These are phyloP conservation scores for Atethmia centrago DNA, from an alignment of 2,888 invertebrate species.

Conservation along the genomic window DNA sequence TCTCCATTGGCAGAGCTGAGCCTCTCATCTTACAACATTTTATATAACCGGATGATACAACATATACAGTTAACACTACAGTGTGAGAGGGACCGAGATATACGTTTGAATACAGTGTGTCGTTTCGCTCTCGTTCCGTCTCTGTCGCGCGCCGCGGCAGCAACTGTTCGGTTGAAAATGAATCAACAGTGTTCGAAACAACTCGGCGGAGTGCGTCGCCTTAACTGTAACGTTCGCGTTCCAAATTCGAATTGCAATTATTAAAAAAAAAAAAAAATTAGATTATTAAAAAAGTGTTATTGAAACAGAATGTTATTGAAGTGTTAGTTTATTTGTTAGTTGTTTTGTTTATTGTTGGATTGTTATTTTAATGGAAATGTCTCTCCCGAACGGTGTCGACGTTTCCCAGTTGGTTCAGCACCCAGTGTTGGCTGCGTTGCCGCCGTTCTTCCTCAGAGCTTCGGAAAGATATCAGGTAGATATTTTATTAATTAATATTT, in stretches of 20 bases:
- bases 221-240: conserved; percentile 74
- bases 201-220: conserved; percentile 79
- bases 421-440: conserved; percentile 95
- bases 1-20: conserved; percentile 78
- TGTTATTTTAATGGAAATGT: conserved; percentile 91
- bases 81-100: conserved; percentile 82
- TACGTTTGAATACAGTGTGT: conserved; percentile 85
- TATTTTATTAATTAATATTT: conserved; percentile 41
- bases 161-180: conserved; percentile 85
- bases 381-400: conserved; percentile 96
- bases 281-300: conserved; percentile 51
- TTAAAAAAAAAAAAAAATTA: conserved; percentile 55
- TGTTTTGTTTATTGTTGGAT: conserved; percentile 57
- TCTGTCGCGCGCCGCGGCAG: conserved; percentile 75
- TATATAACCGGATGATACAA: conserved; percentile 90
- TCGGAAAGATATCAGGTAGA: conserved; percentile 96
- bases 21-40: conserved; percentile 88
- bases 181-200: conserved; percentile 88
- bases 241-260: conserved; percentile 48
- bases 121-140: conserved; percentile 82
- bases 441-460: conserved; percentile 96
- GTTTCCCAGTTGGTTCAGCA: conserved; percentile 96
- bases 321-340: conserved; percentile 60
- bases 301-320: conserved; percentile 59
- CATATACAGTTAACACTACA: conserved; percentile 89